Percentiles rank a stretch among this genome's conserved stretches.
These are phyloP conservation scores for Oryzias javanicus DNA, from an alignment of 2,113 vertebrate species.

Conservation along the genomic window DNA sequence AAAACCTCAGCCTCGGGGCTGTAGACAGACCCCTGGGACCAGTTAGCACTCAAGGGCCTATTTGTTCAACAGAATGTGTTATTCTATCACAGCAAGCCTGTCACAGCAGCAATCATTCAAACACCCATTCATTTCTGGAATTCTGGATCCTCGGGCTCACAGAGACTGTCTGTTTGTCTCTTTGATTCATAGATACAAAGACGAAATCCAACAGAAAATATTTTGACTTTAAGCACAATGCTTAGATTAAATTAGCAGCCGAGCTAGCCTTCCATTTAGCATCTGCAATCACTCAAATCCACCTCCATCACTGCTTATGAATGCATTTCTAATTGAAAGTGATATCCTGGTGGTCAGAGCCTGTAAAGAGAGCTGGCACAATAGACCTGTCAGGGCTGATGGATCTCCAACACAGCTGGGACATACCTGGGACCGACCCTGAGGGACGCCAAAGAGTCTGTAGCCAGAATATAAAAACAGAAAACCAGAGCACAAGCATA, in stretches of 20 bases:
- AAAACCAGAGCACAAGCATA: constrained; percentile 41
- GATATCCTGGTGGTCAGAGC: constrained; percentile 70
- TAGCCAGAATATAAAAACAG: constrained; percentile 68
- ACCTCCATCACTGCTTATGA: constrained; percentile 44
- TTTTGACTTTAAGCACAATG: not conserved
- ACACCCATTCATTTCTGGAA: constrained; percentile 74
- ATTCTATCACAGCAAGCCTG: constrained; percentile 79
- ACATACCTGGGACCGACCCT: constrained; percentile 54
- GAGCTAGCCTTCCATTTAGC: constrained; percentile 2
- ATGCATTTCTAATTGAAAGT: constrained; percentile 75
- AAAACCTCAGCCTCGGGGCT: constrained; percentile 73
- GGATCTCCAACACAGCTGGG: constrained; percentile 74
- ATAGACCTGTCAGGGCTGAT: constrained; percentile 79
- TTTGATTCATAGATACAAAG: constrained; percentile 36
- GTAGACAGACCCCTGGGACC: constrained; percentile 77
- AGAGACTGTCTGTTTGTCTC: constrained; percentile 47
- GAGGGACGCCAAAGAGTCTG: constrained; percentile 69
- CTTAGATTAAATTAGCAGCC: not conserved
- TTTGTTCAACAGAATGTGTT: constrained; percentile 82
- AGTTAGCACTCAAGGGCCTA: constrained; percentile 76
- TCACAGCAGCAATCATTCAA: constrained; percentile 80
- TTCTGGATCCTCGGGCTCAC: constrained; percentile 48
- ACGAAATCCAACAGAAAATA: constrained; percentile 2
- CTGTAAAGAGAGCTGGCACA: constrained; percentile 71
- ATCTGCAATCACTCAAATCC: constrained; percentile 42